Evolutionary conservation across 23 tunicate species (phyloP), one percentile per base, ranked within the genome.

Genomic region (Botrylloides violaceus): DNA sequence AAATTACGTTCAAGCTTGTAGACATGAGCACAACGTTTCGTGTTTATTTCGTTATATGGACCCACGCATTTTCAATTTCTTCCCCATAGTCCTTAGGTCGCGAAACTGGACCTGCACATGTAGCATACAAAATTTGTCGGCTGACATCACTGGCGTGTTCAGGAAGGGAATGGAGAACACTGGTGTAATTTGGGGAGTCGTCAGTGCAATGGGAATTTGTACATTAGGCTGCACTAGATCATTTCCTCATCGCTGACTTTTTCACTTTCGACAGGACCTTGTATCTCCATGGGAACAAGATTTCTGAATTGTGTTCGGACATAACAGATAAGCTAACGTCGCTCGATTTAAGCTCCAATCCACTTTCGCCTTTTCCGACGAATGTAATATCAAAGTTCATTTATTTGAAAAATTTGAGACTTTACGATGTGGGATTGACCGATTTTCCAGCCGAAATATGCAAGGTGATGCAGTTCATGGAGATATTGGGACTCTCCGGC

Each of bases 331-430:
- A 73, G 19, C 48, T 88, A 25, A 58, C 21, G 7, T 75, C 79
- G 26, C 59, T 90, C 63, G 86, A 90, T 64, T 59, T 90, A 7
- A 90, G 90, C 62, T 49, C 28, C 22, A 88, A 88, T 66, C 96
- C 96, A 18, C 29, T 73, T n/a, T 24, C 49, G 4, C n/a, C 9
- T 7, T 60, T 81, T 58, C 96, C 96, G 1, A 34, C 70, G 29
- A 36, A 35, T 58, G 57, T 34, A 29, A 23, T 88, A 25, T 36
- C 77, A 1, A 65, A 58, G 36, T 65, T 88, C 30, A 80, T 77
- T 4, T 81, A 88, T 62, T 66, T 88, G 48, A 77, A 82, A 18
- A 72, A 88, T 3, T 50, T 88, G 60, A 66, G 87, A 15, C 61
- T 88, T 56, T 81, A 66, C 64, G 71, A 65, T 57, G 36, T 48